These are phyloP conservation scores for Pterocles burchelli DNA, from an alignment of 2,113 vertebrate species.

Conservation along the genomic window DNA sequence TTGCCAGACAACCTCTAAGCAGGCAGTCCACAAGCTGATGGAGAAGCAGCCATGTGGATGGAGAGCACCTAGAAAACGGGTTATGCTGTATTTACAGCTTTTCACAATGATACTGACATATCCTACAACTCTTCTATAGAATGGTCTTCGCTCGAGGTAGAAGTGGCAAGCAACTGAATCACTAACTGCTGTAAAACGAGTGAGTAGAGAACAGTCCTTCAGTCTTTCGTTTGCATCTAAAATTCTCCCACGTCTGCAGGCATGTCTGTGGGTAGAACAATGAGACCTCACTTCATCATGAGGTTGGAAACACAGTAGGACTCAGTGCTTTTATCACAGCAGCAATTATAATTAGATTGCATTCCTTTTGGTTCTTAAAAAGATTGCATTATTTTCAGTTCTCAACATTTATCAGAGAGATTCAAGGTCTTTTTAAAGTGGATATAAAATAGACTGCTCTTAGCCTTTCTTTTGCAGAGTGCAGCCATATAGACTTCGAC, in stretches of 20 bases:
- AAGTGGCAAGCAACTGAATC: background rate
- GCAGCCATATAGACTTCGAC: background rate
- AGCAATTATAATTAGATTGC: slow-evolving; percentile 9
- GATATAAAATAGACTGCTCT: background rate
- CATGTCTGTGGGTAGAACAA: slow-evolving; percentile 53
- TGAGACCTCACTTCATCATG: background rate
- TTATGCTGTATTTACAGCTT: background rate
- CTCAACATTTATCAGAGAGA: background rate
- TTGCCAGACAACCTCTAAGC: background rate
- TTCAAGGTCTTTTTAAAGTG: slow-evolving; percentile 13
- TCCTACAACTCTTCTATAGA: background rate
- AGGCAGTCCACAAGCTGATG: background rate
- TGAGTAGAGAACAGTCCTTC: background rate
- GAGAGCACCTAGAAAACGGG: background rate
- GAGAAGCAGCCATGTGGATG: background rate
- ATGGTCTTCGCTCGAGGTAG: background rate
- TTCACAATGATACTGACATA: background rate
- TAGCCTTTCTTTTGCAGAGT: background rate
- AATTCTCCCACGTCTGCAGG: slow-evolving; percentile 30
- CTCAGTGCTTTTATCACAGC: slow-evolving; percentile 7
- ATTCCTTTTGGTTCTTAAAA: slow-evolving; percentile 27
- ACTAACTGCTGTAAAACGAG: background rate
- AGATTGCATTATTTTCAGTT: background rate
- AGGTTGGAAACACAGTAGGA: background rate
- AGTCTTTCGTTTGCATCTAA: background rate